A percentile compares a stretch with the other conserved stretches of the same genome.
These are phyloP conservation scores for Catharus fuscescens DNA, from an alignment of 2,113 vertebrate species.

Conservation along the genomic window DNA sequence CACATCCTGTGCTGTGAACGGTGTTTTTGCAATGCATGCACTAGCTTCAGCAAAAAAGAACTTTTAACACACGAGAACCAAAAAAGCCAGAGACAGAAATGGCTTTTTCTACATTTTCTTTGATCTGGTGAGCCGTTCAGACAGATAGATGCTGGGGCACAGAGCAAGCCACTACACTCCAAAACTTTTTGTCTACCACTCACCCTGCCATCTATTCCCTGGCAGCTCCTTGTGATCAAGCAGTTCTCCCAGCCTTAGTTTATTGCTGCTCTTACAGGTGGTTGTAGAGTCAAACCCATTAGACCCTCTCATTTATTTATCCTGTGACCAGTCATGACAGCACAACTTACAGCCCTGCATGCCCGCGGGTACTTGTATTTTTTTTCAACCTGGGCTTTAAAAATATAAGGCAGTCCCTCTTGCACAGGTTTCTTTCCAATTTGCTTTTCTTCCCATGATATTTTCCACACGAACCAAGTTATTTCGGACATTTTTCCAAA, in stretches of 20 bases:
- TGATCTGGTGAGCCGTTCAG: neutral
- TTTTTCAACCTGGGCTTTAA: neutral
- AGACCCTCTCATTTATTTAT: neutral
- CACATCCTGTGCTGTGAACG: rapidly evolving
- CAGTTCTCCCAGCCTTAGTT: neutral
- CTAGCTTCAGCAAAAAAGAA: neutral
- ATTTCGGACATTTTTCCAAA: neutral
- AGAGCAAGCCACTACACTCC: neutral
- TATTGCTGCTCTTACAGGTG: neutral
- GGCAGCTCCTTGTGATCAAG: neutral
- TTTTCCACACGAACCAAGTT: neutral
- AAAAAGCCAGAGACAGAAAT: neutral
- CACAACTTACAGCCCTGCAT: neutral
- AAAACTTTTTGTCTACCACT: neutral
- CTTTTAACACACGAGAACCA: neutral
- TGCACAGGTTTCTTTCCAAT: neutral
- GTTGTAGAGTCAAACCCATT: neutral
- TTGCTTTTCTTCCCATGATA: neutral
- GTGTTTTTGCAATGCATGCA: neutral
- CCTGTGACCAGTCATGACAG: neutral
- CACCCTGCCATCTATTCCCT: rapidly evolving
- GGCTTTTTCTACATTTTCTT: neutral
- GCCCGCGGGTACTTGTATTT: neutral
- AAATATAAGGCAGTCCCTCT: neutral
- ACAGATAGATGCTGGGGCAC: neutral